Evolutionary conservation across 2,113 vertebrate species (phyloP).

Genomic region (Seriola quinqueradiata): DNA sequence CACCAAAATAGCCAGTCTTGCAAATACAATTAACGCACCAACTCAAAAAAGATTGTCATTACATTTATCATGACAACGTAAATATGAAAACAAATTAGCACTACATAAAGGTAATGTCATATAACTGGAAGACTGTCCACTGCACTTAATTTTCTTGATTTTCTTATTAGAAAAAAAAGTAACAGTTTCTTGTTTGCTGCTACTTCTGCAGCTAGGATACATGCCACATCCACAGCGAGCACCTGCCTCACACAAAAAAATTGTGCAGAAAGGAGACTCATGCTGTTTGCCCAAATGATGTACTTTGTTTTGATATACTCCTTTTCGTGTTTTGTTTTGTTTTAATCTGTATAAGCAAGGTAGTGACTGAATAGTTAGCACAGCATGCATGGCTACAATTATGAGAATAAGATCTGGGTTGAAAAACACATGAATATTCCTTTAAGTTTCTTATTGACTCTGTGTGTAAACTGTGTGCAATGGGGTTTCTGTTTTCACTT

Average conservation of each 20-base stretch:
- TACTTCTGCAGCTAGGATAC: not conserved
- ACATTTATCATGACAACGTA: not conserved
- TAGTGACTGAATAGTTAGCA: not conserved
- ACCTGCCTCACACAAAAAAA: not conserved
- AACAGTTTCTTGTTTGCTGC: not conserved
- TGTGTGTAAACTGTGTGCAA: constrained; percentile 15
- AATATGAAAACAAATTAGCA: not conserved
- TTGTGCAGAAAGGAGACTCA: not conserved
- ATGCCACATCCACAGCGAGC: not conserved
- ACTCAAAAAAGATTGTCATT: not conserved
- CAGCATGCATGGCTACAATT: not conserved
- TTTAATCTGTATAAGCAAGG: not conserved
- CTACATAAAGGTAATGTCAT: too few relatives aligned
- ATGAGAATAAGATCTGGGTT: not conserved
- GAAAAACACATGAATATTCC: not conserved
- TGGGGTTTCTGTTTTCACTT: constrained; percentile 52
- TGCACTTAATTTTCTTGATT: not conserved
- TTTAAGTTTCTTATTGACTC: not conserved
- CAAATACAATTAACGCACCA: not conserved
- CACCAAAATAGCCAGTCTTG: not conserved
- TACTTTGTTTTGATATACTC: constrained; percentile 6
- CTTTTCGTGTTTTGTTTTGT: not conserved
- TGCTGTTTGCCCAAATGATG: not conserved
- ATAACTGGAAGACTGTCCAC: too few relatives aligned
- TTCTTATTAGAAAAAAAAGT: too few relatives aligned